Evolutionary conservation across 2,113 vertebrate species (phyloP).

Genomic region (Ginglymostoma cirratum): DNA sequence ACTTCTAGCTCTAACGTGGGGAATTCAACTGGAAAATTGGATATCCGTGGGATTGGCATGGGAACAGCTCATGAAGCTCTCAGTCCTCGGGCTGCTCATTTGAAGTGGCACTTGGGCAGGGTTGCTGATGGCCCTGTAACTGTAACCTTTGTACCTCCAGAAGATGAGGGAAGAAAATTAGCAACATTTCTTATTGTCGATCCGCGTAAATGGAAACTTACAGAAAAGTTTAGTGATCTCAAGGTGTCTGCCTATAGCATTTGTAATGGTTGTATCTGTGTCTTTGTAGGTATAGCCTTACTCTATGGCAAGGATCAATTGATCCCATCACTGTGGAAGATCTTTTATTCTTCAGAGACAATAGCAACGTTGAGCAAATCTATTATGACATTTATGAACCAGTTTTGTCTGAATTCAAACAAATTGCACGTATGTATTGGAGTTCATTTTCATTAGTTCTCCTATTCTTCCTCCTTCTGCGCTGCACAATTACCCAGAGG

Average conservation of each 20-base stretch:
- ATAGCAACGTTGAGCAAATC: constrained; percentile 57
- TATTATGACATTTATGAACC: constrained; percentile 80
- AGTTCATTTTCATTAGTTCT: background rate
- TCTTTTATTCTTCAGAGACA: constrained; percentile 71
- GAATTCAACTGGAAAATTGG: background rate
- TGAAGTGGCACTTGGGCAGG: background rate
- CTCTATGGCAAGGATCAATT: constrained; percentile 64
- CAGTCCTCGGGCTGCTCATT: background rate
- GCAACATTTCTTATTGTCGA: background rate
- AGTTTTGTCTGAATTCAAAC: constrained; percentile 62
- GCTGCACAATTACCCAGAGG: background rate
- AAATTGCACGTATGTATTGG: constrained; percentile 55
- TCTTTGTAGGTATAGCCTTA: constrained; percentile 67
- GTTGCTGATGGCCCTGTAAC: background rate
- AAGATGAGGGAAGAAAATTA: background rate
- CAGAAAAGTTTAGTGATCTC: background rate
- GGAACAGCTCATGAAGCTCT: background rate
- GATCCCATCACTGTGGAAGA: constrained; percentile 61
- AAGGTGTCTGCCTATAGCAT: background rate
- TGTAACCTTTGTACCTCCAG: background rate
- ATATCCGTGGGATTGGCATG: background rate
- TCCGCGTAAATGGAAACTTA: background rate
- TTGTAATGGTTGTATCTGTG: background rate
- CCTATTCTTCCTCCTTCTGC: background rate
- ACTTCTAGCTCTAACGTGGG: background rate